Percentiles rank a stretch among this genome's conserved stretches.
Conservation (phyloP, 2,797 vertebrate genomes). For the Trichosurus vulpecula region DNA sequence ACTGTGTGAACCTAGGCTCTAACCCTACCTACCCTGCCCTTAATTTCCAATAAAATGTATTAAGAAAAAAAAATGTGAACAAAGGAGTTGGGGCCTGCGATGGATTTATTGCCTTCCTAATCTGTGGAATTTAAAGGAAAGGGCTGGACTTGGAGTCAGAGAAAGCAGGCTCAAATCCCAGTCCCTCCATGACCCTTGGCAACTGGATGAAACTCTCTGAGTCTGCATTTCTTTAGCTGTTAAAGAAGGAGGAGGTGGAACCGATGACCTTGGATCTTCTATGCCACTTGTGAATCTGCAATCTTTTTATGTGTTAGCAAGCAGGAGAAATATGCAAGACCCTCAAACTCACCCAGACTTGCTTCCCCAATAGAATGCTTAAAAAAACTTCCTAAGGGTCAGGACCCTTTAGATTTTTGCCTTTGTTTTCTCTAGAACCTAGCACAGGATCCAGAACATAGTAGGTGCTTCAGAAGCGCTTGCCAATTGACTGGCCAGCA, state of each 20-base stretch:
- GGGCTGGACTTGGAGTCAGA: neutral
- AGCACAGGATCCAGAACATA: neutral
- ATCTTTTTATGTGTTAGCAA: neutral
- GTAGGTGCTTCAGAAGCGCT: neutral
- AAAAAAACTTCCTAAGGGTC: no score
- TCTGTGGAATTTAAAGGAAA: neutral
- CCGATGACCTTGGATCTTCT: neutral
- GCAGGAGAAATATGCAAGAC: neutral
- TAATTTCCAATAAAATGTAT: neutral
- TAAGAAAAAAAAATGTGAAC: neutral
- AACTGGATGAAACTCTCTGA: neutral
- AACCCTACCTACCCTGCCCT: neutral
- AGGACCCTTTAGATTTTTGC: neutral
- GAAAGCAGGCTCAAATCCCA: neutral
- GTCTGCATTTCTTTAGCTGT: neutral
- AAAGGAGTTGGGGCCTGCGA: neutral
- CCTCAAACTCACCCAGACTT: neutral
- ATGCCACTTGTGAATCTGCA: neutral
- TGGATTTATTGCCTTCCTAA: neutral
- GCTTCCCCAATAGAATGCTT: no score
- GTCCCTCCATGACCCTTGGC: neutral
- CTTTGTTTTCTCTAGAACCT: neutral
- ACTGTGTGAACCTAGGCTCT: neutral
- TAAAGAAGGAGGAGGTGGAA: neutral
- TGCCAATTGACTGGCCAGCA: neutral